phyloP scores from a whole-genome alignment of 2,113 vertebrate genomes.

The Rutilus rutilus region DNA sequence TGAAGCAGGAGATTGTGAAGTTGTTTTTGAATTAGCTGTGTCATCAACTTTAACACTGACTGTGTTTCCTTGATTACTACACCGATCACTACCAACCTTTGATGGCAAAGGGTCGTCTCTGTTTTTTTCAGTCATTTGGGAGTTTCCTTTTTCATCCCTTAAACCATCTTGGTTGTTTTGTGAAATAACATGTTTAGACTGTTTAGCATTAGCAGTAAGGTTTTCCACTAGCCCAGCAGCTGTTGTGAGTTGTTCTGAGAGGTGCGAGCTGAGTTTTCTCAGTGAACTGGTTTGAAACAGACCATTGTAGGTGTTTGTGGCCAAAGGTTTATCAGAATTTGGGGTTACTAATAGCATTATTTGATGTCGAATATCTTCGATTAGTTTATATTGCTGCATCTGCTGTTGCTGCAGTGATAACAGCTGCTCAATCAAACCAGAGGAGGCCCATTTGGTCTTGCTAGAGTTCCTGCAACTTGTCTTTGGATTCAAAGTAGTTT shows the following conservation, averaged over 20 bases:
- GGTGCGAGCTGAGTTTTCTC: constrained; percentile 94
- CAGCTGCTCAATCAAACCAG: constrained; percentile 95
- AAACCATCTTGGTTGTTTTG: constrained; percentile 73
- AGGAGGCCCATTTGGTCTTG: constrained; percentile 72
- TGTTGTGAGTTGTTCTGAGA: constrained; percentile 97
- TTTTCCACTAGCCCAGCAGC: constrained; percentile 97
- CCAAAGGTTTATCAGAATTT: constrained; percentile 85
- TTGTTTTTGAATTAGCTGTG: background rate
- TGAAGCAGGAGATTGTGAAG: constrained; percentile 4
- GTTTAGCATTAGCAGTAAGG: constrained; percentile 94
- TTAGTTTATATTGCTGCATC: constrained; percentile 96
- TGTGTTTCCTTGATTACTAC: constrained; percentile 85
- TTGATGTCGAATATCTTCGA: constrained; percentile 97
- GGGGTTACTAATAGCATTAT: constrained; percentile 93
- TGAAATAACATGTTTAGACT: constrained; percentile 52
- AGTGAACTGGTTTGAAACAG: constrained; percentile 87
- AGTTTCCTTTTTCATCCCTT: constrained; percentile 65
- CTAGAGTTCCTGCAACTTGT: constrained; percentile 59
- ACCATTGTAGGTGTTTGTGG: constrained; percentile 84
- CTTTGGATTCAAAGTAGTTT: constrained; percentile 82
- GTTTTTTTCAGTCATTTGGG: constrained; percentile 26
- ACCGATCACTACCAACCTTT: constrained; percentile 70
- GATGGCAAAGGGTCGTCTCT: constrained; percentile 14
- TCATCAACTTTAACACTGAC: constrained; percentile 76
- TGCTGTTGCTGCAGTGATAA: constrained; percentile 95